Conservation (phyloP, 2,797 vertebrate genomes). For the Oreochromis grahami region DNA sequence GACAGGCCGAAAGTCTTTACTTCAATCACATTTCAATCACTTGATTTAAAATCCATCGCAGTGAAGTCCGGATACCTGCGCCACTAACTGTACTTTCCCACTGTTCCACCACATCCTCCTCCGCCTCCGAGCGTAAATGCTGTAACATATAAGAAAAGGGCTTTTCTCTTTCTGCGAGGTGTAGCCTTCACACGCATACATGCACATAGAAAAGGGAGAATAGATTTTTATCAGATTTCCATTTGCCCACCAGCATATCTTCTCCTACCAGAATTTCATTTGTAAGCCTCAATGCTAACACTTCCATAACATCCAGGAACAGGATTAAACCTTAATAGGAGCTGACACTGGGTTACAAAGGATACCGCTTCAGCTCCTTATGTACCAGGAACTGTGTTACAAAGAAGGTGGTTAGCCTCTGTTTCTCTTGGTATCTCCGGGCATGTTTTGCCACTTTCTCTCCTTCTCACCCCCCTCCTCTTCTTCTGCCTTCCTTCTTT, state of each 20-base stretch:
- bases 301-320: conserved; percentile 32
- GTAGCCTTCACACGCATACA: not conserved
- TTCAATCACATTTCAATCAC: not conserved
- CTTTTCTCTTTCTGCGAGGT: not conserved
- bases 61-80: not conserved
- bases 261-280: conserved; percentile 31
- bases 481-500: conserved; percentile 27
- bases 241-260: conserved; percentile 6
- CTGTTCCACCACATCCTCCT: not conserved
- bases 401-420: conserved; percentile 38
- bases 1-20: not conserved
- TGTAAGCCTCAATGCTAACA: conserved; percentile 11
- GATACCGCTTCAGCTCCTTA: conserved; percentile 28
- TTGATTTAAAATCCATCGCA: accelerated
- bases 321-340: conserved; percentile 52
- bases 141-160: not conserved
- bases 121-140: not conserved
- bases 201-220: not conserved
- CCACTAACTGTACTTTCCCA: not conserved
- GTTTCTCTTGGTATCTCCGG: conserved; percentile 36
- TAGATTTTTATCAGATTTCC: not conserved
- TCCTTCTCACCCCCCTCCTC: not conserved
- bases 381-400: conserved; percentile 16
- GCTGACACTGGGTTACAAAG: conserved; percentile 28
- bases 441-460: conserved; percentile 33